phyloP scores from a whole-genome alignment of 2,888 invertebrate genomes.

The Eulithis testata region DNA sequence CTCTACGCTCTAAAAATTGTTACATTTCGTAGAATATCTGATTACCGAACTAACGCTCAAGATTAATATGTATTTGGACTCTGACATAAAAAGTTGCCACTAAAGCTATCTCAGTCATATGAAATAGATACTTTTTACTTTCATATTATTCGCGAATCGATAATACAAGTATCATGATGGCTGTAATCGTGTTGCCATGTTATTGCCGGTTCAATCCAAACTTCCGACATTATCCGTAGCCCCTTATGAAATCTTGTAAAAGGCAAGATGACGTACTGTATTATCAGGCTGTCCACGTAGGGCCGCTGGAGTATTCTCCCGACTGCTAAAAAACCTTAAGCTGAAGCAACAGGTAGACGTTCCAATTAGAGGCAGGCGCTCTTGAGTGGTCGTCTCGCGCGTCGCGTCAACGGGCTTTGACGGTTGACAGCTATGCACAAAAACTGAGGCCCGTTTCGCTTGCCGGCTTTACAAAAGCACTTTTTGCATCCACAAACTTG shows the following conservation, averaged over 20 bases:
- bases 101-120: too few relatives aligned
- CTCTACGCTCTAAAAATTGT: too few relatives aligned
- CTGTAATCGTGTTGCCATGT: not conserved
- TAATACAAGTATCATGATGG: not conserved
- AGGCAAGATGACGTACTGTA: constrained; percentile 54
- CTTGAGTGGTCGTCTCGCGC: constrained; percentile 72
- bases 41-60: too few relatives aligned
- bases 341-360: constrained; percentile 81
- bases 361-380: constrained; percentile 79
- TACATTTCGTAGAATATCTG: too few relatives aligned
- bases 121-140: too few relatives aligned
- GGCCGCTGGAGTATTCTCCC: constrained; percentile 64
- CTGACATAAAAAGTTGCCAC: too few relatives aligned
- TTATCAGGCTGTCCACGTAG: constrained; percentile 71
- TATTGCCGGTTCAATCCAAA: constrained; percentile 18
- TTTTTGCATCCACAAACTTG: constrained; percentile 72
- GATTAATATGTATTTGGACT: too few relatives aligned
- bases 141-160: too few relatives aligned
- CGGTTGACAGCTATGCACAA: constrained; percentile 61
- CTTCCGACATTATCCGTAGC: constrained; percentile 30
- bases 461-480: constrained; percentile 67
- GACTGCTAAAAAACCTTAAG: constrained; percentile 69
- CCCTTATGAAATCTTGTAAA: constrained; percentile 26
- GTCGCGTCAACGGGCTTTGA: constrained; percentile 78
- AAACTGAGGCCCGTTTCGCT: constrained; percentile 75